phyloP scores from a whole-genome alignment of 30 jellyfish, hydroid and myxozoan genomes.

The Rhopilema esculentum region DNA sequence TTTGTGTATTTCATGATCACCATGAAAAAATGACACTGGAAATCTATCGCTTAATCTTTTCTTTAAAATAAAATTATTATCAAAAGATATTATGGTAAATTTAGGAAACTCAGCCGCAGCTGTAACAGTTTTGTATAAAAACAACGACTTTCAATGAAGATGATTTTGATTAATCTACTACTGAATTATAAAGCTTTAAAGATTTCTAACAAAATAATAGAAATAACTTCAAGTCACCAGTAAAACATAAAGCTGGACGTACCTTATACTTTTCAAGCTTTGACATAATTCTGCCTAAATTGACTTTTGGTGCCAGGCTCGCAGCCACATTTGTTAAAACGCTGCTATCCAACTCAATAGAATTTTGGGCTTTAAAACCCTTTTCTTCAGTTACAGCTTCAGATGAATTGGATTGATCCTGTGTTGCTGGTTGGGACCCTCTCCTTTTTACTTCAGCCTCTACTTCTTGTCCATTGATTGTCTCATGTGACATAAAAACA shows the following conservation, averaged over 20 bases:
- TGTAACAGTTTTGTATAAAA: too few relatives aligned
- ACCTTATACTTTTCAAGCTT: slow-evolving; percentile 79
- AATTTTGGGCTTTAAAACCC: neutral
- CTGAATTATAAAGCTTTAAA: neutral
- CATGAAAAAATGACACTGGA: too few relatives aligned
- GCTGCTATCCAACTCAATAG: neutral
- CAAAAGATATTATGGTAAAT: too few relatives aligned
- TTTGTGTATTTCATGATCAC: too few relatives aligned
- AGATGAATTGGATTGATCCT: neutral
- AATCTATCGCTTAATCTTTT: neutral
- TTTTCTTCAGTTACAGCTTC: neutral
- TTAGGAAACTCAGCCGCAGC: too few relatives aligned
- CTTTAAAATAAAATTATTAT: too few relatives aligned
- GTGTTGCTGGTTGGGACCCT: neutral
- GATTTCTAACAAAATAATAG: neutral
- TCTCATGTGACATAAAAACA: neutral
- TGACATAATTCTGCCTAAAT: slow-evolving; percentile 26
- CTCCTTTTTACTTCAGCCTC: neutral
- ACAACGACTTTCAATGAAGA: too few relatives aligned
- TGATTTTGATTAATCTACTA: too few relatives aligned
- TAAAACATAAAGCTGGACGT: neutral
- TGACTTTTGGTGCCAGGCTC: slow-evolving; percentile 29
- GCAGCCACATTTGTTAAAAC: neutral
- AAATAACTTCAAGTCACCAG: neutral
- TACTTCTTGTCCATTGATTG: neutral